These are phyloP conservation scores for Synergus japonicus DNA, from an alignment of 2,888 invertebrate genomes.

Conservation along the genomic window DNA sequence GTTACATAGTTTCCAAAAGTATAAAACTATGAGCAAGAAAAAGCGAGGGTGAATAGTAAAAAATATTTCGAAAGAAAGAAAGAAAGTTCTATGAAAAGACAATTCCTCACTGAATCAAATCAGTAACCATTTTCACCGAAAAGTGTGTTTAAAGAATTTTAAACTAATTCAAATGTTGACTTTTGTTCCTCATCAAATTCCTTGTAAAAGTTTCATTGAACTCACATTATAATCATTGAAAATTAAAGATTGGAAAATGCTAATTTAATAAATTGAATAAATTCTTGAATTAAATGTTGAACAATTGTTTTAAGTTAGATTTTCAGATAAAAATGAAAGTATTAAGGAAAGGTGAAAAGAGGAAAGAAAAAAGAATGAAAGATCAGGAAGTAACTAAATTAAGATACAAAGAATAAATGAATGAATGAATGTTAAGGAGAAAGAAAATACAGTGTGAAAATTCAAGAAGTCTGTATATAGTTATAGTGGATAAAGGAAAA, in stretches of 20 bases:
- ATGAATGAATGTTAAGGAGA: not conserved
- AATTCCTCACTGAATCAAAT: too few relatives aligned
- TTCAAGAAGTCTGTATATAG: not conserved
- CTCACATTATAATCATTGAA: too few relatives aligned
- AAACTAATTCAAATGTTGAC: too few relatives aligned
- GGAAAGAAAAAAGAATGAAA: not conserved
- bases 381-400: not conserved
- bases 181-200: too few relatives aligned
- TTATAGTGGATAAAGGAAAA: not conserved
- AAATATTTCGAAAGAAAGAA: not conserved
- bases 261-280: too few relatives aligned
- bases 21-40: constrained; percentile 5
- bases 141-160: too few relatives aligned
- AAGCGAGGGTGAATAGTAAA: not conserved
- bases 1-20: constrained; percentile 20
- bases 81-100: not conserved
- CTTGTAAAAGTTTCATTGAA: too few relatives aligned
- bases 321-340: not conserved
- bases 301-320: not conserved
- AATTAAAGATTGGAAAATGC: too few relatives aligned
- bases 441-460: not conserved
- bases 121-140: too few relatives aligned
- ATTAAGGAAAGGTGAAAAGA: not conserved
- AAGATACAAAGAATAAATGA: not conserved
- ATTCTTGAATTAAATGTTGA: too few relatives aligned